phyloP scores from a whole-genome alignment of 1,140 invertebrate species.

The Anastatus disparis region DNA sequence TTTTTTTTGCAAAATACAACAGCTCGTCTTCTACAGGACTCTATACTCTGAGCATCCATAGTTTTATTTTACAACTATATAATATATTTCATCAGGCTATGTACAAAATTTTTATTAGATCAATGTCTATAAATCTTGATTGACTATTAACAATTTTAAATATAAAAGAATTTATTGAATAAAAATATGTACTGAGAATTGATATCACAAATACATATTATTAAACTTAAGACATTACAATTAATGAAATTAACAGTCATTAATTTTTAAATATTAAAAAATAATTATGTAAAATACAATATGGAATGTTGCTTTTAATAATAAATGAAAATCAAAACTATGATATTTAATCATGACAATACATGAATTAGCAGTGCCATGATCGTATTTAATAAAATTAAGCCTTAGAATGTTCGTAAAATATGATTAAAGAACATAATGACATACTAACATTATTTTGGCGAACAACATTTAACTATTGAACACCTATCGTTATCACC shows the following conservation, averaged over 20 bases:
- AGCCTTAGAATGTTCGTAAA: slow-evolving; percentile 21
- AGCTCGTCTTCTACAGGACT: slow-evolving; percentile 26
- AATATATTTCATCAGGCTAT: not conserved
- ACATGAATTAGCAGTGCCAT: not conserved
- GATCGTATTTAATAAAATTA: not conserved
- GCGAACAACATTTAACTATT: slow-evolving; percentile 42
- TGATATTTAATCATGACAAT: not conserved
- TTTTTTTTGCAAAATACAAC: slow-evolving; percentile 26
- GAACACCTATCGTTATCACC: slow-evolving; percentile 47
- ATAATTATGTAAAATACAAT: not conserved
- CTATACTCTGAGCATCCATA: slow-evolving; percentile 13
- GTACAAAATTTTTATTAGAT: no score
- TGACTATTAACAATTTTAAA: not conserved
- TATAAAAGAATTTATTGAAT: not conserved
- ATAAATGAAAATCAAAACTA: not conserved
- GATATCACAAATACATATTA: not conserved
- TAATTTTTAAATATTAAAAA: no score
- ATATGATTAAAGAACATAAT: slow-evolving; percentile 8
- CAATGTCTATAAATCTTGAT: no score
- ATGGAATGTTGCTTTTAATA: slow-evolving; percentile 22
- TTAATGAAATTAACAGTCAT: no score
- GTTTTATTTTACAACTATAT: slow-evolving; percentile 5
- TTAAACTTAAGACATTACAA: not conserved
- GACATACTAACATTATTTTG: slow-evolving; percentile 40
- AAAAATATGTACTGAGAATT: not conserved